Conservation (phyloP, 1,140 invertebrate genomes). For the Agrilus planipennis region DNA sequence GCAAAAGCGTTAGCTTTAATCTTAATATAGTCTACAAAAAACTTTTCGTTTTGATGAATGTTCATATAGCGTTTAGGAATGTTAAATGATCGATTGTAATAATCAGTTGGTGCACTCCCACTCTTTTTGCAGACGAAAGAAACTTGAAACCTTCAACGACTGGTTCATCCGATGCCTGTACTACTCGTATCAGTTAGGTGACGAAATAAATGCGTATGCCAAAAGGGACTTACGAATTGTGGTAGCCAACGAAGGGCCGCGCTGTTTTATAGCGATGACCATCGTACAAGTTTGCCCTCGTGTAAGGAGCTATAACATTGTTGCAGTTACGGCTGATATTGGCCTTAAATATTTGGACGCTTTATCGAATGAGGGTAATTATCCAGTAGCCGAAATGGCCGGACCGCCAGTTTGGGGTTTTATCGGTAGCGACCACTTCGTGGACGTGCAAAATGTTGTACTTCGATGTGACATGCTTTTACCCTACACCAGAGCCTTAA, state of each 20-base stretch:
- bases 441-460: slow-evolving; percentile 27
- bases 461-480: not conserved
- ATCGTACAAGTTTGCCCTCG: slow-evolving; percentile 31
- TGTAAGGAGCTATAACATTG: slow-evolving; percentile 34
- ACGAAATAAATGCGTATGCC: slow-evolving; percentile 35
- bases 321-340: slow-evolving; percentile 37
- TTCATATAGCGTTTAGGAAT: no score
- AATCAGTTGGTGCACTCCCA: no score
- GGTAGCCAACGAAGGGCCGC: slow-evolving; percentile 36
- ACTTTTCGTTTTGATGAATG: no score
- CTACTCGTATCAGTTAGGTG: slow-evolving; percentile 14
- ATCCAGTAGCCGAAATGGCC: slow-evolving; percentile 35
- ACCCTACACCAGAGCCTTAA: slow-evolving; percentile 13
- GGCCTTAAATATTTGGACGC: slow-evolving; percentile 32
- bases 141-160: not conserved
- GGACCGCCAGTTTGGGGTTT: slow-evolving; percentile 44
- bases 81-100: no score
- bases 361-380: slow-evolving; percentile 32
- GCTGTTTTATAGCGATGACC: slow-evolving; percentile 38
- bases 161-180: slow-evolving; percentile 16
- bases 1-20: no score
- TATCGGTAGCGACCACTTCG: slow-evolving; percentile 37
- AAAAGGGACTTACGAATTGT: slow-evolving; percentile 32
- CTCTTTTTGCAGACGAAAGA: not conserved
- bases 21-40: no score